Base-by-base conservation (phyloP, 2,888 invertebrate species). In the Leptinotarsa rubiginosa region DNA sequence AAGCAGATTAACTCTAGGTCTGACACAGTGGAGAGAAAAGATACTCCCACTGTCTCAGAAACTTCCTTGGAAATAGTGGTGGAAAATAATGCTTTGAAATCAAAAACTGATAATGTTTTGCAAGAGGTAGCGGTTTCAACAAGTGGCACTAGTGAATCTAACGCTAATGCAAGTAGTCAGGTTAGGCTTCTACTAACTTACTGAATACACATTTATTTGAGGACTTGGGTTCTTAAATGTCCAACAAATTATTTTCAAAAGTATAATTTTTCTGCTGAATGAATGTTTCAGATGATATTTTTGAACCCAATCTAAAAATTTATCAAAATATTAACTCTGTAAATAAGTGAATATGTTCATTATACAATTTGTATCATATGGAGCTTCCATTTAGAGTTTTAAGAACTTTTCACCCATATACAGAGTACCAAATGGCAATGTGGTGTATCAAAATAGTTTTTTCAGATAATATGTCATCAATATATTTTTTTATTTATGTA, bases 1-100 rank as follows among this genome's bases (percentile, higher is more conserved):
- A 90, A 90, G 84, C 90, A 90, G 88, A 91, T 92, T 85, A 90
- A 90, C 74, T 87, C 90, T 83, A 89, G 90, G 83, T 76, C 82
- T 47, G 85, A 86, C 47, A 80, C 82, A 65, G 76, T 79, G 7
- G 79, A 77, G 69, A 76, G 70, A 71, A 77, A 59, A 50, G 75
- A 76, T 49, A 56, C 69, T 56, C 59, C 68, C 15, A 20, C 67
- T 56, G 79, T 77, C 13, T 78, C 74, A 4, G 50, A 54, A 15
- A 31, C 66, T 3, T 74, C 74, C 25, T 64, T 70, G 22, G 76
- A 74, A 66, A 65, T 65, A 16, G 71, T 75, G 3, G 68, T 31
- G 66, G 73, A 70, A n/a, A 22, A 47, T 67, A 73, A 62, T 20
- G 62, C 47, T 68, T 62, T 62, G 62, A 62, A 62, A 62, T 31